These are phyloP conservation scores for Noctua fimbriata DNA, from an alignment of 2,888 invertebrate species.

Conservation along the genomic window DNA sequence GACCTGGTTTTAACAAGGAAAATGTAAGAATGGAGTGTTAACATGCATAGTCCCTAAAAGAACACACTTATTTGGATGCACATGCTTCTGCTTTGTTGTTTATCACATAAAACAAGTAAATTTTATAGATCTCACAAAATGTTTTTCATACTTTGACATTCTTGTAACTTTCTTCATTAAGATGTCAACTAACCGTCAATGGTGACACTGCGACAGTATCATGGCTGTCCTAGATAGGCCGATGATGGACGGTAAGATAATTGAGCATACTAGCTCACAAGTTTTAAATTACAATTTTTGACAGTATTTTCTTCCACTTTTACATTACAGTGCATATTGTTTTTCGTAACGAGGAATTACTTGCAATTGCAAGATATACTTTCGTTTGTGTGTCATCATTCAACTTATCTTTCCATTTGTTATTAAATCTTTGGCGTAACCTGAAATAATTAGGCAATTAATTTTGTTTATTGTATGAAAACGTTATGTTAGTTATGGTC, in stretches of 20 bases:
- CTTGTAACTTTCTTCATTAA: neutral
- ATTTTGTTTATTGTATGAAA: conserved; percentile 82
- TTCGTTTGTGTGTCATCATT: neutral
- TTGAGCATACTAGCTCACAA: neutral
- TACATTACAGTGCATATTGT: neutral
- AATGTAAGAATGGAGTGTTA: conserved; percentile 34
- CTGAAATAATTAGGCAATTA: conserved; percentile 87
- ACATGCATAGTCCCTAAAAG: neutral
- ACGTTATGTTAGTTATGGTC: conserved; percentile 78
- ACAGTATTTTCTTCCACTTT: neutral
- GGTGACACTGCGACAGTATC: neutral
- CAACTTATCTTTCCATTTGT: conserved; percentile 24
- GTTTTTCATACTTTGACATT: neutral
- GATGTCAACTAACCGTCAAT: neutral
- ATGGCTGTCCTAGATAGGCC: neutral
- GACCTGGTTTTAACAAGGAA: conserved; percentile 66
- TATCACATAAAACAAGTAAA: neutral
- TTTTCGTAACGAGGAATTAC: too few species aligned
- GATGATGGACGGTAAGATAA: neutral
- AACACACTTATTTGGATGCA: too few species aligned
- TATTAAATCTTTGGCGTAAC: conserved; percentile 62
- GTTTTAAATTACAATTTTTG: neutral
- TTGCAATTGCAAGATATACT: too few species aligned
- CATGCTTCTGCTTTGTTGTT: neutral
- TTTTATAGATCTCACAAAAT: neutral